Evolutionary conservation across 2,797 vertebrate species (phyloP).

Genomic region (Myotis findleyi): DNA sequence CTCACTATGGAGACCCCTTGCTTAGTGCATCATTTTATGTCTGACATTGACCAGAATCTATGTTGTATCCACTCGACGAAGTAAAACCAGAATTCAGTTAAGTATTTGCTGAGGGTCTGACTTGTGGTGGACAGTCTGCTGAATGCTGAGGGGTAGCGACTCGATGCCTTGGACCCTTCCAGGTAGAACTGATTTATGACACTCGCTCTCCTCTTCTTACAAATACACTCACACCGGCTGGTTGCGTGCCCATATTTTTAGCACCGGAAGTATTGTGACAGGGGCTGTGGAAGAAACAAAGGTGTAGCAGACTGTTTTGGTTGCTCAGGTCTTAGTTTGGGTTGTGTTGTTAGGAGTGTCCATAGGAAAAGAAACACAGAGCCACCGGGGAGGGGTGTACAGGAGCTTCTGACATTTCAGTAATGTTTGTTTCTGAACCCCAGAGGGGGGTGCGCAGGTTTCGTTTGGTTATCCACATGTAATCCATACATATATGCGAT

Average conservation of each 20-base stretch:
- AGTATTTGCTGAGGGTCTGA: neutral
- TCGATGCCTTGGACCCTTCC: neutral
- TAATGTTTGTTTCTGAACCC: neutral
- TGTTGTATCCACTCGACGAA: neutral
- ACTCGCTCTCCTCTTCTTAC: neutral
- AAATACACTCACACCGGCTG: neutral
- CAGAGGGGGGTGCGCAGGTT: neutral
- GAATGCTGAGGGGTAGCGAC: neutral
- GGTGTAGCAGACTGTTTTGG: neutral
- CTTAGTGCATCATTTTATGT: neutral
- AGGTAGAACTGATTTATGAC: slow-evolving; percentile 18
- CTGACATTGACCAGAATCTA: neutral
- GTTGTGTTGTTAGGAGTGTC: neutral
- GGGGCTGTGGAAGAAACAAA: neutral
- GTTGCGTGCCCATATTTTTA: slow-evolving; percentile 26
- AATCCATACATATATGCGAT: neutral
- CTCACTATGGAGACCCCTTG: neutral
- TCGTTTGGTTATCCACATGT: neutral
- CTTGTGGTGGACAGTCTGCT: neutral
- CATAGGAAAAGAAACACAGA: neutral
- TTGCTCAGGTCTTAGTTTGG: neutral
- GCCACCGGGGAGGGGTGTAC: neutral
- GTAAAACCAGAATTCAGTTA: slow-evolving; percentile 38
- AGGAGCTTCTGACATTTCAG: neutral
- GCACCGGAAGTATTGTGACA: neutral